Base-by-base conservation (phyloP, 2,797 vertebrate species). In the Eremophila alpestris region DNA sequence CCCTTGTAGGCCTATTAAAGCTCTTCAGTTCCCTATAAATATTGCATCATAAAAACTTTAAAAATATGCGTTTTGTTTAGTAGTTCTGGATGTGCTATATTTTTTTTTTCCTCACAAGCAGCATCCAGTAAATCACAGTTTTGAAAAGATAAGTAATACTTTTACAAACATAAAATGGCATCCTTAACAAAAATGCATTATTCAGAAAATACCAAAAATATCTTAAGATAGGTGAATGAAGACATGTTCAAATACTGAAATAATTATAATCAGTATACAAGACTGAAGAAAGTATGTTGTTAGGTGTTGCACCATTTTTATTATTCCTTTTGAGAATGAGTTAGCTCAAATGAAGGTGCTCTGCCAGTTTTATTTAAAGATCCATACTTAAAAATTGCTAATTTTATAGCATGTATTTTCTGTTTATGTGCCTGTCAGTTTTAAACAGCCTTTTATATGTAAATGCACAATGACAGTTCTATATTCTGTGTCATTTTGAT, bases 371-470 rank as follows among this genome's bases (percentile, higher is more conserved):
- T 95, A 85, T 95, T 95, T 90, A 83, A 95, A 90, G 87, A 81
- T 80, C 45, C 3, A 1, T 85, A 64, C 84, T 92, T 94, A 69
- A 94, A 95, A 96, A 83, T 95, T 4, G 83, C 69, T 93, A 94
- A 94, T 96, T 96, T 96, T 94, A 43, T 93, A 82, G 59, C 76
- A 67, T 90, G 49, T 93, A 89, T 96, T 96, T 95, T 96, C 84
- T 96, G 96, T 97, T 97, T 97, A 95, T 91, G 69, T 94, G 65
- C 74, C 93, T 91, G 91, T 93, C 87, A 89, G 58, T 94, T 95
- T 96, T 97, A 94, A 96, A 86, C 58, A 94, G 87, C 34, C 80
- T 96, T 95, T 94, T 91, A 86, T 90, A 91, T 94, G 94, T 78
- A 92, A 96, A 96, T 95, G 26, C 11, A 0, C 16, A 2, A 55